Evolutionary conservation across 1,140 invertebrate genomes (phyloP), one percentile per base, ranked within the genome.

Genomic region (Drosophila lini): DNA sequence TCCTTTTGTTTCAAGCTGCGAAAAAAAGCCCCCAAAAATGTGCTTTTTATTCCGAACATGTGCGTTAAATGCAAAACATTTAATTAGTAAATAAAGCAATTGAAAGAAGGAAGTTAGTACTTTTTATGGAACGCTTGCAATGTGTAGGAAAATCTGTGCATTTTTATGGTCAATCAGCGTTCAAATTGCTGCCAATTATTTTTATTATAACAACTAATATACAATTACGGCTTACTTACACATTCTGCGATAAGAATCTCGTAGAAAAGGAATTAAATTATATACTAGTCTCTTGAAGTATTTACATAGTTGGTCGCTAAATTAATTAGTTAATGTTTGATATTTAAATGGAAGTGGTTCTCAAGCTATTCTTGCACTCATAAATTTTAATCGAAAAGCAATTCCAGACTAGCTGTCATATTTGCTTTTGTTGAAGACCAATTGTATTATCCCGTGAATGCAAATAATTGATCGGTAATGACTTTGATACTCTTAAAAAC

Each of bases 111-210:
- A 75, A 75, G 60, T 59, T 10, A 48, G 50, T 38, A 64, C 44
- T 63, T 75, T 74, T 60, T 42, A 62, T 41, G 10, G 19, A 60
- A n/a, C 28, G 60, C n/a, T 65, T 44, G 34, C 31, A 79, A 74
- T 79, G 50, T 60, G 25, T 64, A 61, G 61, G 32, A 60, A 60
- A 62, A 50, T 10, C 25, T 1, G 28, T 34, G 19, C 5, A 28
- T 62, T 75, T 84, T 73, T 73, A 83, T 80, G 73, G 81, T 15
- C 78, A 77, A 62, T 80, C 64, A 47, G 36, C 55, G 55, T 41
- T 68, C 16, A 62, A 63, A 41, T 53, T 57, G 48, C 57, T 11
- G 42, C 11, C 62, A 80, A 79, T 69, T 74, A 63, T 56, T 65
- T 57, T 64, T 61, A 71, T 67, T 80, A 45, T 45, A 52, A 22